Base-by-base conservation (phyloP, 2,888 invertebrate genomes). In the Ischnus inquisitorius region DNA sequence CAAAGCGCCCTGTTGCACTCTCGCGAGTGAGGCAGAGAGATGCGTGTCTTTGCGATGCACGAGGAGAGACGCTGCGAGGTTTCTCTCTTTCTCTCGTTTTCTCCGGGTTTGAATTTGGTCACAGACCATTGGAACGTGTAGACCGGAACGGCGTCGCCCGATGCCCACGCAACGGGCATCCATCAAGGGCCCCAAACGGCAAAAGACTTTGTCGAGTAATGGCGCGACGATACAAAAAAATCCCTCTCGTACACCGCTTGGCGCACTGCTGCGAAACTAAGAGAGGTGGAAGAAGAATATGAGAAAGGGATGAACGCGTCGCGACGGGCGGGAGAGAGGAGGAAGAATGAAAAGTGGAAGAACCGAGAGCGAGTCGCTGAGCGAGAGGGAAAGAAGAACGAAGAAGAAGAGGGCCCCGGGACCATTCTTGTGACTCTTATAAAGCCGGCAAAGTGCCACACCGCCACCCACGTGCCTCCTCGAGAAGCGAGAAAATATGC, bases 381-480 rank as follows among this genome's bases (percentile, higher is more conserved):
- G 84, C 75, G 83, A 83, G 83, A 86, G 67, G 86, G 51, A 71
- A 68, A 43, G 67, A 75, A 64, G 62, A 57, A 68, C 51, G 57
- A 54, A 76, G 64, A 25, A 48, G 75, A 83, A 62, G 85, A 86
- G 80, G 84, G 85, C 85, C 85, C 85, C 85, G 83, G 87, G 88
- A 89, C 89, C 86, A 88, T 90, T 90, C 91, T 91, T 88, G 89
- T 90, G 90, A 90, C 91, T 89, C 88, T 91, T 91, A 91, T 92
- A 92, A 92, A 92, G 89, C 89, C 89, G 87, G 91, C 90, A 90
- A 92, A 90, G 90, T 90, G 90, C 91, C 90, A 91, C 88, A 87
- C 90, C 89, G 89, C 92, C 92, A 92, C 92, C 92, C 92, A 92
- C 92, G 92, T 91, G 90, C 90, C 90, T 89, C 87, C 90, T 77